A percentile compares a stretch with the other conserved stretches of the same genome.
phyloP scores from a whole-genome alignment of 1,140 invertebrate species.

The Pinna nobilis region DNA sequence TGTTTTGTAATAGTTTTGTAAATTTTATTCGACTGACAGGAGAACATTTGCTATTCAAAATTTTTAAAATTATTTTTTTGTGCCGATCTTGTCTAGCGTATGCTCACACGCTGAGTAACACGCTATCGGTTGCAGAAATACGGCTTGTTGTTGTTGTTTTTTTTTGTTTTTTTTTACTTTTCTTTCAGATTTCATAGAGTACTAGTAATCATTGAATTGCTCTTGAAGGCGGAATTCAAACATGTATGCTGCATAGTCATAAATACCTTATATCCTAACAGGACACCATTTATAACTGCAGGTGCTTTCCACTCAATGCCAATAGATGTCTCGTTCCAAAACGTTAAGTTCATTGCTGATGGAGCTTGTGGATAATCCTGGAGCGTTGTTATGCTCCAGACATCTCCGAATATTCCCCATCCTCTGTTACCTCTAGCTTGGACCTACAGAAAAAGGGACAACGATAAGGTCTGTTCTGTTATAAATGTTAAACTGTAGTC shows the following conservation, averaged over 20 bases:
- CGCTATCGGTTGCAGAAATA: background rate
- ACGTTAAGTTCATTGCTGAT: background rate
- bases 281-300: background rate
- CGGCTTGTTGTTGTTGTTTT: too few relatives aligned
- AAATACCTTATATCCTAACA: constrained; percentile 6
- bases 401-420: background rate
- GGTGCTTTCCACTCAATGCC: constrained; percentile 4
- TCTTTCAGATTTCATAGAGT: background rate
- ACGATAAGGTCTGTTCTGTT: too few relatives aligned
- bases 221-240: too few relatives aligned
- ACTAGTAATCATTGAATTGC: too few relatives aligned
- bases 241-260: background rate
- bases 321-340: background rate
- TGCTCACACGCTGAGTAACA: background rate
- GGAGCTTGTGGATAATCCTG: background rate
- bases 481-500: too few relatives aligned
- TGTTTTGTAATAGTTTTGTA: too few relatives aligned
- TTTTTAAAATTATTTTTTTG: too few relatives aligned
- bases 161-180: too few relatives aligned
- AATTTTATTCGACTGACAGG: too few relatives aligned
- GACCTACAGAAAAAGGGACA: too few relatives aligned
- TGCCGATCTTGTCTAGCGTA: too few relatives aligned
- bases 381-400: background rate
- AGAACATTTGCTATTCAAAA: too few relatives aligned
- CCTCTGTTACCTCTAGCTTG: constrained; percentile 3